These are phyloP conservation scores for Intellagama lesueurii DNA, from an alignment of 2,797 vertebrate species.

Conservation along the genomic window DNA sequence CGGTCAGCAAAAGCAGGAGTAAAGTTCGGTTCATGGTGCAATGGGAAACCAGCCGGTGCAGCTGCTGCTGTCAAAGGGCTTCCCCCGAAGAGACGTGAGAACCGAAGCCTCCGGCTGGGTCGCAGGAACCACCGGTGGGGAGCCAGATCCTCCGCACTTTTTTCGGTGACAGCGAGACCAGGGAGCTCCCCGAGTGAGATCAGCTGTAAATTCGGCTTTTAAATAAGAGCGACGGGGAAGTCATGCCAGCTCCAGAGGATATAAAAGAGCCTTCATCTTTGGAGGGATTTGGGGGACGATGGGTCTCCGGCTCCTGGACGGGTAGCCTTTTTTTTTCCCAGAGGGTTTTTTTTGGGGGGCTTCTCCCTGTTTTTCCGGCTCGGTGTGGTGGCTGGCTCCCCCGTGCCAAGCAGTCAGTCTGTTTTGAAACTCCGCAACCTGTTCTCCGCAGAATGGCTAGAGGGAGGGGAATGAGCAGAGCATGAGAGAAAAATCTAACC, in stretches of 20 bases:
- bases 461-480: slow-evolving; percentile 13
- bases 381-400: background rate
- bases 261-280: background rate
- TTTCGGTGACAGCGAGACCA: no score
- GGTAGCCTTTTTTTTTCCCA: no score
- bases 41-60: background rate
- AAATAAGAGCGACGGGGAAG: no score
- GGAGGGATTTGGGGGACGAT: background rate
- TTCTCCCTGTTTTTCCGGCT: background rate
- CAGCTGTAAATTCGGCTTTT: background rate
- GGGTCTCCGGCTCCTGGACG: no score
- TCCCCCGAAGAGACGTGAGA: background rate
- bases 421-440: slow-evolving; percentile 65
- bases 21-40: background rate
- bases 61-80: background rate
- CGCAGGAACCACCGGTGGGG: no score
- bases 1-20: background rate
- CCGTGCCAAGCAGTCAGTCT: background rate
- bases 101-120: no score
- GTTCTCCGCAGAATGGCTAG: slow-evolving; percentile 58
- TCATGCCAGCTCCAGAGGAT: background rate
- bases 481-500: slow-evolving; percentile 67
- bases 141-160: background rate
- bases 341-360: no score
- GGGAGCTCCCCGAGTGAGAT: no score